Evolutionary conservation across 2,113 vertebrate species (phyloP).

Genomic region (Chloropsis hardwickii): DNA sequence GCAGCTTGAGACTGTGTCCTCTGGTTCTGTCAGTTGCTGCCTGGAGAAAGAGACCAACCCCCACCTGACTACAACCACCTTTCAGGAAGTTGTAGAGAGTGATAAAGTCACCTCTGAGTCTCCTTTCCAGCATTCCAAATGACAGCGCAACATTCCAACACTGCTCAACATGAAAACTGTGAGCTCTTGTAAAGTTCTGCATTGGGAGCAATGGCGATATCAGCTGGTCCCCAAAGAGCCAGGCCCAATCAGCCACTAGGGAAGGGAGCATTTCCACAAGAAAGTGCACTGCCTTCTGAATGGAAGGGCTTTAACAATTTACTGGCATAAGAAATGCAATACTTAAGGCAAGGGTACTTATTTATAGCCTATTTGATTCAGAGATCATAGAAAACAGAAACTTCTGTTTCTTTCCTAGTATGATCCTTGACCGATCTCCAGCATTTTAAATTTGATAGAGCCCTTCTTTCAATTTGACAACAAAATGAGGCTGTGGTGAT

Average conservation of each 20-base stretch:
- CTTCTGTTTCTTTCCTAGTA: background rate
- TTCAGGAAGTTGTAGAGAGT: no score
- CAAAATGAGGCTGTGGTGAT: background rate
- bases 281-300: background rate
- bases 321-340: background rate
- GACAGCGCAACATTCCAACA: background rate
- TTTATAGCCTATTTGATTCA: background rate
- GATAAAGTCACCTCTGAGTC: no score
- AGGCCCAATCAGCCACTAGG: background rate
- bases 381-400: background rate
- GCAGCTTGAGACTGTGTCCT: background rate
- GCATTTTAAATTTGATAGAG: background rate
- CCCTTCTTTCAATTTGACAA: background rate
- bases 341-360: background rate
- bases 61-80: no score
- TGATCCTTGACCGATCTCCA: background rate
- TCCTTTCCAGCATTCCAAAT: background rate
- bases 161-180: background rate
- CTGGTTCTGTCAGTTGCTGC: background rate
- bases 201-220: rapidly evolving
- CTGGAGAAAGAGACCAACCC: no score
- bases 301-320: background rate
- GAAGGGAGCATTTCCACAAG: background rate
- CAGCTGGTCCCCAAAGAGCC: background rate
- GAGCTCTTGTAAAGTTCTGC: background rate